phyloP scores from a whole-genome alignment of 2,888 invertebrate genomes.

The Diaphora mendica region DNA sequence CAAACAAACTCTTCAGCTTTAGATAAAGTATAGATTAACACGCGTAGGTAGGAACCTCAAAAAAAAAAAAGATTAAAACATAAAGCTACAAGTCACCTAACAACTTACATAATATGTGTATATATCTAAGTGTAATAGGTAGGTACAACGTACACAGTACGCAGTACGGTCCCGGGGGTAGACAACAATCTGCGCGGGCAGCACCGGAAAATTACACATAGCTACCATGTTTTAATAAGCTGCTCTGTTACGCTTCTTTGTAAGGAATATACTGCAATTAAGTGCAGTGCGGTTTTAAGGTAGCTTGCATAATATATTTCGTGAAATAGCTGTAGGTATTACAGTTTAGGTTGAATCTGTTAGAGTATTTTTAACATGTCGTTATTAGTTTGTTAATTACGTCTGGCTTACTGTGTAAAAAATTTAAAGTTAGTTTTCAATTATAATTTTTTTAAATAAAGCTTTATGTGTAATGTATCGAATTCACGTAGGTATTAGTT shows the following conservation, averaged over 20 bases:
- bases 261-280: conserved; percentile 40
- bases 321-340: not conserved
- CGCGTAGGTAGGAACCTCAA: not conserved
- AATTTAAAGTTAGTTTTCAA: too few relatives aligned
- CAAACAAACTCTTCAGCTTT: too few relatives aligned
- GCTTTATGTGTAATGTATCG: too few relatives aligned
- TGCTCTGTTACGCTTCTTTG: conserved; percentile 50
- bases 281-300: conserved; percentile 13
- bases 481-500: too few relatives aligned
- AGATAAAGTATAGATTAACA: too few relatives aligned
- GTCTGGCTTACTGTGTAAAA: too few relatives aligned
- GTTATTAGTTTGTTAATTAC: not conserved
- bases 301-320: not conserved
- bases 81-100: not conserved
- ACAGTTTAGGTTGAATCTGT: not conserved
- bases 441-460: too few relatives aligned
- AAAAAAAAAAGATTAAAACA: too few relatives aligned
- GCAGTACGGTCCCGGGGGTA: conserved; percentile 58
- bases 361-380: not conserved
- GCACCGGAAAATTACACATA: conserved; percentile 84
- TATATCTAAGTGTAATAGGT: conserved; percentile 1
- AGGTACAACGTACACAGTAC: conserved; percentile 1
- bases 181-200: conserved; percentile 77
- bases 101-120: too few relatives aligned
- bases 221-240: conserved; percentile 70